Evolutionary conservation across 2,113 vertebrate species (phyloP).

Genomic region (Oriolus oriolus): DNA sequence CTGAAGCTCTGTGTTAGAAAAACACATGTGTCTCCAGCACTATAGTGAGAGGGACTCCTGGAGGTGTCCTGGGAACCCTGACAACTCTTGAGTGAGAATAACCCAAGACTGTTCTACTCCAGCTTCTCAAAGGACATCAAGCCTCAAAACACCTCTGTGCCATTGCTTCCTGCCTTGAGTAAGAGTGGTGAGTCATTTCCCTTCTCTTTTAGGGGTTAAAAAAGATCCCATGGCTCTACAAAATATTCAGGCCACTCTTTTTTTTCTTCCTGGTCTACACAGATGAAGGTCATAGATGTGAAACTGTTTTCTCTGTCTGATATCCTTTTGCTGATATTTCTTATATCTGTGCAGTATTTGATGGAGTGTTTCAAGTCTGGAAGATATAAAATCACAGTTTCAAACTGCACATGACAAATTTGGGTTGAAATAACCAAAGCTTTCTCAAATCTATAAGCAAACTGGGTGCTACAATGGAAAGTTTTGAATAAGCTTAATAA

Average conservation of each 20-base stretch:
- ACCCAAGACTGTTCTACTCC: neutral
- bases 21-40: fast-evolving
- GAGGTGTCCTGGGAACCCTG: neutral
- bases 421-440: conserved; percentile 3
- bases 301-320: neutral
- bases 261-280: neutral
- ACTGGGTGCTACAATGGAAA: neutral
- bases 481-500: conserved; percentile 26
- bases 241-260: neutral
- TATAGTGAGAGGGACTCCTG: neutral
- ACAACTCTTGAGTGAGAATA: neutral
- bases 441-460: neutral
- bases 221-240: neutral
- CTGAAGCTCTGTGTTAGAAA: neutral
- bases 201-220: neutral
- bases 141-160: neutral
- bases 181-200: neutral
- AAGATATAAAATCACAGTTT: neutral
- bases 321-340: neutral
- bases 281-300: neutral
- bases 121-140: neutral
- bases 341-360: neutral
- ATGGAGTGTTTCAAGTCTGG: neutral
- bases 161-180: neutral
- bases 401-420: neutral